phyloP scores from a whole-genome alignment of 1,140 invertebrate genomes.

The Drosophila melanica region DNA sequence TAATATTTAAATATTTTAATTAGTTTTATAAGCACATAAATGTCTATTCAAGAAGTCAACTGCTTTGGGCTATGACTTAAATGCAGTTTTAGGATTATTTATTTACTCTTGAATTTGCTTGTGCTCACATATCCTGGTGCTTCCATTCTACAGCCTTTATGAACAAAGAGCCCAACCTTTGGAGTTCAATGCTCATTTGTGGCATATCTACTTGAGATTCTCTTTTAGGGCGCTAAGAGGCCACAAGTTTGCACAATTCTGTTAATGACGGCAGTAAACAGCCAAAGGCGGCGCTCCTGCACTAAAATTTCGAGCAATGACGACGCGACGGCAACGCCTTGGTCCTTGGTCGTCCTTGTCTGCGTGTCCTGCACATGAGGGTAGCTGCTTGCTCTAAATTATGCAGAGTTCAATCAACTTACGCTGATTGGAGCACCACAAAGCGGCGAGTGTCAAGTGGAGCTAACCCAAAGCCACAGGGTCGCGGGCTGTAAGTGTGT shows the following conservation, averaged over 20 bases:
- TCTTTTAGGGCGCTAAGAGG: constrained; percentile 31
- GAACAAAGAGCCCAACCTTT: background rate
- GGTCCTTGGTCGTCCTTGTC: constrained; percentile 14
- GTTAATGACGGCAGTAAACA: constrained; percentile 53
- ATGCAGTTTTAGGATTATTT: too few species aligned
- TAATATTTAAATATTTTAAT: too few species aligned
- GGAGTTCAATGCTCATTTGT: constrained; percentile 35
- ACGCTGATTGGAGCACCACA: constrained; percentile 61
- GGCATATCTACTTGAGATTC: constrained; percentile 39
- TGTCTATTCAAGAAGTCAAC: too few species aligned
- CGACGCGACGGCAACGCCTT: background rate
- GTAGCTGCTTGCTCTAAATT: constrained; percentile 40
- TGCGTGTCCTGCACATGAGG: constrained; percentile 29
- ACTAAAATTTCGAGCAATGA: constrained; percentile 13
- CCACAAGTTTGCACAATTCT: constrained; percentile 49
- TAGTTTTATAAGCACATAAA: too few species aligned
- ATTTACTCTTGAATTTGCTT: too few species aligned
- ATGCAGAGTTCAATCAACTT: constrained; percentile 67
- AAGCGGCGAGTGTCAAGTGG: constrained; percentile 59
- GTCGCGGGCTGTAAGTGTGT: constrained; percentile 16
- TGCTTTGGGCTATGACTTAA: too few species aligned
- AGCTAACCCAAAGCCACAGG: constrained; percentile 35
- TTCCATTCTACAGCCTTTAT: background rate
- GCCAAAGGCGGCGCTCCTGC: constrained; percentile 23
- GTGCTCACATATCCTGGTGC: background rate